A percentile compares a stretch with the other conserved stretches of the same genome.
Evolutionary conservation across 2,888 invertebrate species (phyloP).

Genomic region (Mylabris sibirica): DNA sequence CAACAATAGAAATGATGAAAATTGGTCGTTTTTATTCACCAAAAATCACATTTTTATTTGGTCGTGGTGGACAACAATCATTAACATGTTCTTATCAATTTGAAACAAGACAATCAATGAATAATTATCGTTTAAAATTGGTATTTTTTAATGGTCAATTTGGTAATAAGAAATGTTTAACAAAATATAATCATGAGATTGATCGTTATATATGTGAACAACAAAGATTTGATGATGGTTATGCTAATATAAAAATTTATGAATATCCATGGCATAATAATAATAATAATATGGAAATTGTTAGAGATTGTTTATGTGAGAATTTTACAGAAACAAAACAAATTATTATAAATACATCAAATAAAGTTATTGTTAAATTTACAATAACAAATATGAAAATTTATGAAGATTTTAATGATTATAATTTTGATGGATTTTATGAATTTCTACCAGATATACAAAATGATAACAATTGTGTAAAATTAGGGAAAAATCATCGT

Average conservation of each 20-base stretch:
- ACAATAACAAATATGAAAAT: conserved; percentile 81
- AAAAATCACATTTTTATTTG: conserved; percentile 82
- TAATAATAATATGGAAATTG: conserved; percentile 65
- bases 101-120: conserved; percentile 74
- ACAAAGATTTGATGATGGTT: conserved; percentile 47
- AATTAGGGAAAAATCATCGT: conserved; percentile 71
- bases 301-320: conserved; percentile 77
- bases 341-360: conserved; percentile 73
- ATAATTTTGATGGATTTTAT: conserved; percentile 79
- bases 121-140: conserved; percentile 73
- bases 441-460: conserved; percentile 71
- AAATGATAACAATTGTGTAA: conserved; percentile 68
- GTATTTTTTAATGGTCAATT: conserved; percentile 75
- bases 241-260: conserved; percentile 62
- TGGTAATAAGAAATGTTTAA: conserved; percentile 73
- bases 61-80: conserved; percentile 80
- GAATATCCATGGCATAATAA: conserved; percentile 71
- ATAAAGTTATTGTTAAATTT: conserved; percentile 76
- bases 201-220: conserved; percentile 76
- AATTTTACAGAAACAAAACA: conserved; percentile 72
- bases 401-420: conserved; percentile 80
- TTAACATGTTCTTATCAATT: conserved; percentile 79
- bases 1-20: no score
- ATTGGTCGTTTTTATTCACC: conserved; percentile 76
- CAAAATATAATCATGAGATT: conserved; percentile 71